Percentiles rank a stretch among this genome's conserved stretches.
phyloP scores from a whole-genome alignment of 2,797 vertebrate genomes.

The Scarus forsteni region DNA sequence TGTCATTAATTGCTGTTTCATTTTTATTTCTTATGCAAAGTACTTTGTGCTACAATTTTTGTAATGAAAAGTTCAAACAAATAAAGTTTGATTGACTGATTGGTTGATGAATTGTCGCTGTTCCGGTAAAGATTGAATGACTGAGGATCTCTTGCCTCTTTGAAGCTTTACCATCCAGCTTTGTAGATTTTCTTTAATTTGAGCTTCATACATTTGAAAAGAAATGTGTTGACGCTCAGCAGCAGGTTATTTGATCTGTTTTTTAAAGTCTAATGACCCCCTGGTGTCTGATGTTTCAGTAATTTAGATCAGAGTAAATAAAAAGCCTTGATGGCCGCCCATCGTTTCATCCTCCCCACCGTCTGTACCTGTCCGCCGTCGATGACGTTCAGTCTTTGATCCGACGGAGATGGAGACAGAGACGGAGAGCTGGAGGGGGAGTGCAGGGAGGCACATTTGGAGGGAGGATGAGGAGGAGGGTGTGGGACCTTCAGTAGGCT shows the following conservation, averaged over 20 bases:
- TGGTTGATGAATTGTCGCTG: background rate
- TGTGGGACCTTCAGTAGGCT: constrained; percentile 37
- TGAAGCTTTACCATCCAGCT: background rate
- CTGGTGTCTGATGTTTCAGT: background rate
- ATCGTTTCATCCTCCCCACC: background rate
- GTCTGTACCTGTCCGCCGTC: constrained; percentile 34
- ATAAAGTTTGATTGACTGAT: too few species aligned
- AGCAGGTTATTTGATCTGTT: background rate
- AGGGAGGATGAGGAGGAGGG: constrained; percentile 24
- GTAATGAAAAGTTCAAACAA: too few species aligned
- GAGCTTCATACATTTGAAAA: background rate
- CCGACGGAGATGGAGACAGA: background rate
- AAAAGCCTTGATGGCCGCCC: background rate
- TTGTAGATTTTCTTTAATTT: background rate
- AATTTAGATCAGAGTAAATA: background rate
- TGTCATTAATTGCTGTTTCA: too few species aligned
- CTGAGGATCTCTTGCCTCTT: background rate
- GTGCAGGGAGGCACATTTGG: constrained; percentile 5
- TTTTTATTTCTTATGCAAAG: too few species aligned
- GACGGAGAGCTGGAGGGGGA: constrained; percentile 13
- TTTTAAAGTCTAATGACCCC: background rate
- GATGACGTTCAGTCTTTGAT: background rate
- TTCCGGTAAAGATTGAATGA: background rate
- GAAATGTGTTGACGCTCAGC: background rate
- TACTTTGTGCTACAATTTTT: too few species aligned